Conservation (phyloP, 2,888 invertebrate genomes). For the Teinopalpus imperialis region DNA sequence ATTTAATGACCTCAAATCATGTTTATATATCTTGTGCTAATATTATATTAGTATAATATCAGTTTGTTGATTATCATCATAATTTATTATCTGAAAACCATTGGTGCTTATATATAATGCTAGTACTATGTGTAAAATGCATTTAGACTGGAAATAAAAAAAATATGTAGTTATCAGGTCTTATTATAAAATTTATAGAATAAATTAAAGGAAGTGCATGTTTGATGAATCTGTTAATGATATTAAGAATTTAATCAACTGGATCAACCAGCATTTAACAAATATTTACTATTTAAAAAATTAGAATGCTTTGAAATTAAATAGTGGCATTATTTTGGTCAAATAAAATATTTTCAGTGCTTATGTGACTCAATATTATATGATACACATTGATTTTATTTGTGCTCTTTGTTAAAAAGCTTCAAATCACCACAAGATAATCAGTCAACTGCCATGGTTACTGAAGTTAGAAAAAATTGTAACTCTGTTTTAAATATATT, state of each 20-base stretch:
- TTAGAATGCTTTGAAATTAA: slow-evolving; percentile 75
- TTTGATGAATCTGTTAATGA: slow-evolving; percentile 55
- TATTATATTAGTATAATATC: slow-evolving; percentile 1
- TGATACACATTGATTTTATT: slow-evolving; percentile 64
- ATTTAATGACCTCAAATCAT: slow-evolving; percentile 17
- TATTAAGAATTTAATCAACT: slow-evolving; percentile 49
- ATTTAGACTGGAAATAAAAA: slow-evolving; percentile 2
- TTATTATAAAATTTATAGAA: slow-evolving; percentile 20
- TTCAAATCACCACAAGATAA: slow-evolving; percentile 51
- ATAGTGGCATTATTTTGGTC: slow-evolving; percentile 77
- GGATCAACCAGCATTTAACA: slow-evolving; percentile 76
- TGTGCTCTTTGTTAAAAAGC: slow-evolving; percentile 61
- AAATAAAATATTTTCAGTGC: slow-evolving; percentile 73
- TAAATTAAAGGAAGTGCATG: slow-evolving; percentile 54
- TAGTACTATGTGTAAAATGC: background rate
- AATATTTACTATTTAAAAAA: slow-evolving; percentile 72
- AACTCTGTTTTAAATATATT: slow-evolving; percentile 80
- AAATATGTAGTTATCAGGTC: slow-evolving; percentile 9
- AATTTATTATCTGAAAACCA: slow-evolving; percentile 29
- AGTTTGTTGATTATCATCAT: slow-evolving; percentile 17
- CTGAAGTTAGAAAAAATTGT: slow-evolving; percentile 72
- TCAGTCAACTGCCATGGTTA: slow-evolving; percentile 67
- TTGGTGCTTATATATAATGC: slow-evolving; percentile 44
- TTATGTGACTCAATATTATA: slow-evolving; percentile 72
- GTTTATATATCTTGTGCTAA: slow-evolving; percentile 12